Evolutionary conservation across 2,888 invertebrate species (phyloP).

Genomic region (Epinotia brunnichana): DNA sequence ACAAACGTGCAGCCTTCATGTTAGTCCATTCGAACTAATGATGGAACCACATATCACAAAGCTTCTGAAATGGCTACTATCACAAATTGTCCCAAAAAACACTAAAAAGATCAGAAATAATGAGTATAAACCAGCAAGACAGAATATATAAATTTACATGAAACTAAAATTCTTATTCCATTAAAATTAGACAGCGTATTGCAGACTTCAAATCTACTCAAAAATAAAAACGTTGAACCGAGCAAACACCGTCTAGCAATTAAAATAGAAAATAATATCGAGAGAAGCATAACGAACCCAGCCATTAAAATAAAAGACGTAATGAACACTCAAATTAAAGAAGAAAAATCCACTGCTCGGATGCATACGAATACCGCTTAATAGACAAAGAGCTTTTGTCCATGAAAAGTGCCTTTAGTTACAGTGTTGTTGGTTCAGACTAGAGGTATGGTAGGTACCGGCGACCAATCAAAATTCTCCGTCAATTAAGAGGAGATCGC

Average conservation of each 20-base stretch:
- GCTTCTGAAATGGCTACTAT: too few species aligned
- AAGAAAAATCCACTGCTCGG: constrained; percentile 51
- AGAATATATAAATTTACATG: background rate
- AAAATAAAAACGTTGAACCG: constrained; percentile 57
- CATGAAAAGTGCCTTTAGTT: background rate
- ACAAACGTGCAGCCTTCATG: too few species aligned
- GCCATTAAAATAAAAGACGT: constrained; percentile 82
- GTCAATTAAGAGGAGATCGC: constrained; percentile 83
- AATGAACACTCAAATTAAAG: constrained; percentile 76
- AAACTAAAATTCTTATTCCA: background rate
- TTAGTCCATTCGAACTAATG: too few species aligned
- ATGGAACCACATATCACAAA: too few species aligned
- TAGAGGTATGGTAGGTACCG: constrained; percentile 72
- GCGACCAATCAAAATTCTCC: constrained; percentile 83
- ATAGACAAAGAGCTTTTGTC: constrained; percentile 12
- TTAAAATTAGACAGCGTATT: background rate
- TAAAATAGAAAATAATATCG: constrained; percentile 77
- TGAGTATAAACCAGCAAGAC: background rate
- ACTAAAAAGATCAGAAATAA: background rate
- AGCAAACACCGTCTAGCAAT: constrained; percentile 65
- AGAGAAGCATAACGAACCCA: constrained; percentile 79
- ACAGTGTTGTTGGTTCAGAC: background rate
- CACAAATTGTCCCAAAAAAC: too few species aligned
- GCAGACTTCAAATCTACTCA: constrained; percentile 49
- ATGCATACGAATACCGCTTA: constrained; percentile 13